phyloP scores from a whole-genome alignment of 35 echinoderm and acorn worm genomes.

The Acanthaster planci region DNA sequence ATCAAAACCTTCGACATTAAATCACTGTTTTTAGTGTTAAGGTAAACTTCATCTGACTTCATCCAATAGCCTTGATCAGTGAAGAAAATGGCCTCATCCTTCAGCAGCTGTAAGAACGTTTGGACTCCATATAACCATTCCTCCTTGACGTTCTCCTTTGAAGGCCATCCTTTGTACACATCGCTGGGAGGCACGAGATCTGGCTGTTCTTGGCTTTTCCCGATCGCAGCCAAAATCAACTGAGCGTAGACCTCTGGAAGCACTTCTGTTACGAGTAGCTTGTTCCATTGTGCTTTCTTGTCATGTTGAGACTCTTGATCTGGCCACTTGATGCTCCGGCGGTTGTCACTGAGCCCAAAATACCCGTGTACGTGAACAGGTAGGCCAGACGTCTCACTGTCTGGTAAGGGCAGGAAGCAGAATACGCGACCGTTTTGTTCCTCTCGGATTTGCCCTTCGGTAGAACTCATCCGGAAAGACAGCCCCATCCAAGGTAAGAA shows the following conservation, averaged over 20 bases:
- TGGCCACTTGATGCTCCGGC: constrained; percentile 80
- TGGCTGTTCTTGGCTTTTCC: neutral
- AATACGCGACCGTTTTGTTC: constrained; percentile 53
- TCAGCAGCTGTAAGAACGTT: constrained; percentile 41
- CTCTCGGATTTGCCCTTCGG: neutral
- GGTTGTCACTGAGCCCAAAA: constrained; percentile 79
- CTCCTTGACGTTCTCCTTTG: neutral
- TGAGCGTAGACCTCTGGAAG: constrained; percentile 61
- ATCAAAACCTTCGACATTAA: neutral
- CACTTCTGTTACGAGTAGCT: constrained; percentile 60
- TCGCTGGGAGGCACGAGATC: constrained; percentile 14
- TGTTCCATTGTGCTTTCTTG: constrained; percentile 69
- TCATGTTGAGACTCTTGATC: constrained; percentile 69
- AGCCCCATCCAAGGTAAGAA: constrained; percentile 20
- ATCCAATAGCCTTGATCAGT: constrained; percentile 41
- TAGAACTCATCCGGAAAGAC: neutral
- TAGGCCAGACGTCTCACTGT: constrained; percentile 59
- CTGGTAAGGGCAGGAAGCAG: constrained; percentile 87
- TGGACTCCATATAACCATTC: constrained; percentile 56
- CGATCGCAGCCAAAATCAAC: constrained; percentile 42
- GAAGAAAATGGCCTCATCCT: constrained; percentile 52
- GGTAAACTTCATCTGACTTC: constrained; percentile 24
- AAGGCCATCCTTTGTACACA: constrained; percentile 77
- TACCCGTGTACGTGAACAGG: constrained; percentile 91
- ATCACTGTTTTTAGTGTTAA: neutral